These are phyloP conservation scores for Cryptus armator DNA, from an alignment of 2,888 invertebrate genomes.

Conservation along the genomic window DNA sequence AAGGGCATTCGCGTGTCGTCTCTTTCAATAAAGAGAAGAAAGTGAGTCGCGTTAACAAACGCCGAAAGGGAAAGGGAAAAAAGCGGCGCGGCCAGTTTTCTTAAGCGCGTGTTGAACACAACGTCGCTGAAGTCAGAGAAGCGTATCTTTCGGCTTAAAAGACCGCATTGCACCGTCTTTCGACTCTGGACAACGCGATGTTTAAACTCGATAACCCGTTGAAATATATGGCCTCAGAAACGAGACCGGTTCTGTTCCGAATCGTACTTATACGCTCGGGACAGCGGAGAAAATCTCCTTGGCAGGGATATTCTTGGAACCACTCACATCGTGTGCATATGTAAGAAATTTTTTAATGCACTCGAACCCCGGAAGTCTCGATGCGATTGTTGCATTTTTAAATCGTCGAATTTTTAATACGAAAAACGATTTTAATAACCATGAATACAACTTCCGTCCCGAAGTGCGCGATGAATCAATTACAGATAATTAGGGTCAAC, in stretches of 20 bases:
- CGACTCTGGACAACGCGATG: not conserved
- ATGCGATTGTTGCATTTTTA: not conserved
- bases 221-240: too few species aligned
- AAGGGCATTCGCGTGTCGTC: not conserved
- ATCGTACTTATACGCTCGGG: not conserved
- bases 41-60: not conserved
- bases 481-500: not conserved
- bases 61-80: constrained; percentile 25
- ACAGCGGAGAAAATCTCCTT: not conserved
- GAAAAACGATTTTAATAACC: not conserved
- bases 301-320: not conserved
- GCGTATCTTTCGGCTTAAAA: not conserved
- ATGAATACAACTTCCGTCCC: not conserved
- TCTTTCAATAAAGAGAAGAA: not conserved
- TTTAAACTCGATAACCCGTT: not conserved
- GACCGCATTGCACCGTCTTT: not conserved
- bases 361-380: not conserved
- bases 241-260: too few species aligned
- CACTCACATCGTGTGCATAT: not conserved
- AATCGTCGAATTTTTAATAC: not conserved
- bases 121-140: not conserved
- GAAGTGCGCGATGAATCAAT: not conserved
- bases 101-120: not conserved
- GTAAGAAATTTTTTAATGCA: not conserved
- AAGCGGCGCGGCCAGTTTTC: not conserved